Evolutionary conservation across 1,140 invertebrate species (phyloP).

Genomic region (Littorina saxatilis): DNA sequence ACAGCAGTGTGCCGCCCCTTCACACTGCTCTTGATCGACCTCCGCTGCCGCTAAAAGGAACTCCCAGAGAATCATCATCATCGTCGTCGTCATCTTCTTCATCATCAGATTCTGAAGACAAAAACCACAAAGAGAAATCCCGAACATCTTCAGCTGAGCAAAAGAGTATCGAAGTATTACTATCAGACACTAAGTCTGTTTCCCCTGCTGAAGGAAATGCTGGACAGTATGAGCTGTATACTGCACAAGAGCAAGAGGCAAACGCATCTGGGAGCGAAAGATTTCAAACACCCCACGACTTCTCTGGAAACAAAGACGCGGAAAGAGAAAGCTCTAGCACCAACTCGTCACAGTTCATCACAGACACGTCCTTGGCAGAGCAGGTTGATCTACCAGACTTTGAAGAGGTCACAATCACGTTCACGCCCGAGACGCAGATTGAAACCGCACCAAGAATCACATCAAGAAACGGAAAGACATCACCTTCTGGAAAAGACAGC

Average conservation of each 20-base stretch:
- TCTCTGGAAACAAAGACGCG: background rate
- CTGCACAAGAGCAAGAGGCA: background rate
- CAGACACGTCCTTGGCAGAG: background rate
- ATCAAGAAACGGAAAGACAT: too few relatives aligned
- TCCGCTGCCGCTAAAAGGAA: constrained; percentile 11
- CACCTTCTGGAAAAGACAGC: too few relatives aligned
- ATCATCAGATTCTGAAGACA: constrained; percentile 12
- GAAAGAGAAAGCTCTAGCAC: background rate
- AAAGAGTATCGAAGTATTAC: background rate
- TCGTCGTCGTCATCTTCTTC: constrained; percentile 27
- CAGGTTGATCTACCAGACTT: background rate
- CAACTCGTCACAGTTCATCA: constrained; percentile 5
- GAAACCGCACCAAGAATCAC: too few relatives aligned
- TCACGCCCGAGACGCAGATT: too few relatives aligned
- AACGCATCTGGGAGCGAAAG: background rate
- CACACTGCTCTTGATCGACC: background rate
- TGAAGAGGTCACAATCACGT: background rate
- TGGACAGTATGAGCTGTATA: too few relatives aligned
- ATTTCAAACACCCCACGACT: background rate
- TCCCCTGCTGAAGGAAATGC: background rate
- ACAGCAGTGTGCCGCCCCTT: background rate
- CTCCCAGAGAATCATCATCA: background rate
- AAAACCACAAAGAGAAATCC: background rate
- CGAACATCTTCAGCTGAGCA: background rate
- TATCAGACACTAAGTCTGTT: too few relatives aligned